These are phyloP conservation scores for Cyclargus thomasi DNA, from an alignment of 1,140 invertebrate genomes.

Conservation along the genomic window DNA sequence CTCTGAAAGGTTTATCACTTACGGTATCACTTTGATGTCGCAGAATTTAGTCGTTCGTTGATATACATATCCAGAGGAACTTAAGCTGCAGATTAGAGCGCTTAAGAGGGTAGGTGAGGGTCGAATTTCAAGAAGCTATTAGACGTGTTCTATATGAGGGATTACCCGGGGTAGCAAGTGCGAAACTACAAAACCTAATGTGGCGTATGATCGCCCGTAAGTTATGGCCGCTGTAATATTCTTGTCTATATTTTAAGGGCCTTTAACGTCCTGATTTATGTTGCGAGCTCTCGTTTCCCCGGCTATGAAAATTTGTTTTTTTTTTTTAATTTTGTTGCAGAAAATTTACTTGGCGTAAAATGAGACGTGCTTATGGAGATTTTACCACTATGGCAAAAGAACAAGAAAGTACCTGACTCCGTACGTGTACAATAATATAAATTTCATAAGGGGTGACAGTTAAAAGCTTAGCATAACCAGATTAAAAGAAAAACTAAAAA, in stretches of 20 bases:
- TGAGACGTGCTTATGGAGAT: too few relatives aligned
- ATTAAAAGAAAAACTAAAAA: too few relatives aligned
- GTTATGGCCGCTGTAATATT: constrained; percentile 5
- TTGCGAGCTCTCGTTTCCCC: not conserved
- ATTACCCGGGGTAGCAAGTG: not conserved
- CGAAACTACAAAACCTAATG: constrained; percentile 13
- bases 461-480: too few relatives aligned
- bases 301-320: not conserved
- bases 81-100: constrained; percentile 8
- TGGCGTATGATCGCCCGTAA: constrained; percentile 5
- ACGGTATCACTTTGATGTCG: not conserved
- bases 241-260: not conserved
- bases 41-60: not conserved
- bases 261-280: not conserved
- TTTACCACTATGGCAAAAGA: too few relatives aligned
- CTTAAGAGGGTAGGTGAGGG: not conserved
- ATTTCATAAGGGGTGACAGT: too few relatives aligned
- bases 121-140: constrained; percentile 14
- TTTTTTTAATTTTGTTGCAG: not conserved
- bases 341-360: too few relatives aligned
- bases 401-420: too few relatives aligned
- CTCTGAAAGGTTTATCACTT: not conserved
- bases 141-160: constrained; percentile 3
- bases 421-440: too few relatives aligned
- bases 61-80: constrained; percentile 2